Conservation (phyloP, 1,140 invertebrate genomes). For the Drosophila repleta region DNA sequence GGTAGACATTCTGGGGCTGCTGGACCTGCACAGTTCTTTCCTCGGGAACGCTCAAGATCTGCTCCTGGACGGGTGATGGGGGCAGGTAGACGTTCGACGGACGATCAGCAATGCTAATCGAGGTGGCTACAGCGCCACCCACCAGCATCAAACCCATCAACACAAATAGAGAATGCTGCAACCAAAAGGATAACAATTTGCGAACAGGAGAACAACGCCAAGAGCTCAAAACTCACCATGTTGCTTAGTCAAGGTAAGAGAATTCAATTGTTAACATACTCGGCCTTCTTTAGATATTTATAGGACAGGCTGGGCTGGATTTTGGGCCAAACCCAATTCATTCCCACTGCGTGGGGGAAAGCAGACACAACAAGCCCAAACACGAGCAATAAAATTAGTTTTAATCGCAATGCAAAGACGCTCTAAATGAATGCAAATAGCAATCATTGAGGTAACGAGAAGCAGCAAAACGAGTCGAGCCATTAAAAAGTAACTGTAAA, state of each 20-base stretch:
- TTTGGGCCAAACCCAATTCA: neutral
- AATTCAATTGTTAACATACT: constrained; percentile 45
- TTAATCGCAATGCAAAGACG: constrained; percentile 10
- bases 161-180: constrained; percentile 29
- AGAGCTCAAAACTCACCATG: constrained; percentile 55
- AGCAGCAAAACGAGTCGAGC: constrained; percentile 47
- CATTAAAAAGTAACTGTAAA: constrained; percentile 32
- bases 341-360: too few species aligned
- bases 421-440: constrained; percentile 34
- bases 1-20: too few species aligned
- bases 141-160: constrained; percentile 25
- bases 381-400: neutral
- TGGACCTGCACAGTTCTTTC: too few species aligned
- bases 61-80: too few species aligned
- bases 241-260: constrained; percentile 50
- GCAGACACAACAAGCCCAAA: neutral
- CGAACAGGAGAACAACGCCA: neutral
- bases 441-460: constrained; percentile 17
- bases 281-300: constrained; percentile 56
- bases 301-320: constrained; percentile 21
- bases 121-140: constrained; percentile 25
- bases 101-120: too few species aligned
- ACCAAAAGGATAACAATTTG: neutral
- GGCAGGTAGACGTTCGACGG: constrained; percentile 13
- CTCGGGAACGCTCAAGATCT: too few species aligned